phyloP scores from a whole-genome alignment of 2,888 invertebrate species.

The Caenorhabditis parvicauda region DNA sequence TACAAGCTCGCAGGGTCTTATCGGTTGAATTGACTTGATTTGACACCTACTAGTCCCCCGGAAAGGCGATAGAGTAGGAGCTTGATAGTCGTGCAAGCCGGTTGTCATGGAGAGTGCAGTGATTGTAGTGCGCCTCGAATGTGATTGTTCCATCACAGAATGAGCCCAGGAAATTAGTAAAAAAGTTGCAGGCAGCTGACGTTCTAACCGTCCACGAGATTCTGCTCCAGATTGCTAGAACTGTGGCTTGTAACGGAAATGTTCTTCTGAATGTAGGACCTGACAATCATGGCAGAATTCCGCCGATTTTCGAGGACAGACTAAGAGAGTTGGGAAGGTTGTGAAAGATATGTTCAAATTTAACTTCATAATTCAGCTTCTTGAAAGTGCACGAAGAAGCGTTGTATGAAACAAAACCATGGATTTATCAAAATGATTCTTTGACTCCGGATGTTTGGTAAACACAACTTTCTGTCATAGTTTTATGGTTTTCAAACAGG shows the following conservation, averaged over 20 bases:
- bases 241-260: conserved; percentile 60
- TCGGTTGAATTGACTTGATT: no score
- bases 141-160: no score
- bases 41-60: no score
- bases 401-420: conserved; percentile 65
- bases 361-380: conserved; percentile 23
- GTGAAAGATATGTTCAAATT: background rate
- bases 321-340: conserved; percentile 63
- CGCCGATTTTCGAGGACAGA: conserved; percentile 66
- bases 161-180: background rate
- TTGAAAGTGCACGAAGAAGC: conserved; percentile 65
- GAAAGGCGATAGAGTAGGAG: no score
- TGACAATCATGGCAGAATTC: conserved; percentile 64
- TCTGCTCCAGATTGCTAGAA: conserved; percentile 46
- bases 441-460: conserved; percentile 31
- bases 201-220: conserved; percentile 41
- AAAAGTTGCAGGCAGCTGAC: conserved; percentile 42
- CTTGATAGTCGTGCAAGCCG: no score
- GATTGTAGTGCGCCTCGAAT: no score
- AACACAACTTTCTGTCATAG: background rate
- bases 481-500: no score
- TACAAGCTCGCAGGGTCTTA: no score
- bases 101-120: no score
- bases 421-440: conserved; percentile 68
- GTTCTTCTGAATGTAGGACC: conserved; percentile 64